Evolutionary conservation across 1,140 invertebrate species (phyloP).

Genomic region (Littorina saxatilis): DNA sequence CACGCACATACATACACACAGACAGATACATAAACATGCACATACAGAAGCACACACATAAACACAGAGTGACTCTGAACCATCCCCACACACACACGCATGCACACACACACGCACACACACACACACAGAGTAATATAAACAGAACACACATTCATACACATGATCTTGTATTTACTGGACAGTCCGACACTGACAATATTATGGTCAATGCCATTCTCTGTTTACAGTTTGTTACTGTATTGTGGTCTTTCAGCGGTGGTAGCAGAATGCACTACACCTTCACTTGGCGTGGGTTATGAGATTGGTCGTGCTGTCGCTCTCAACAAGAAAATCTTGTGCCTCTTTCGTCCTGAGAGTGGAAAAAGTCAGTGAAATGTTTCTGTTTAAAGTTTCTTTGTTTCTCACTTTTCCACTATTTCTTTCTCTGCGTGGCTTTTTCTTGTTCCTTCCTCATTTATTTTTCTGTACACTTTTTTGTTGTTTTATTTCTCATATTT

Average conservation of each 20-base stretch:
- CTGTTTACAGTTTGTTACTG: not conserved
- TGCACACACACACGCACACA: not conserved
- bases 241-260: conserved; percentile 54
- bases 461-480: too few relatives aligned
- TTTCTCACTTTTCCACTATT: not conserved
- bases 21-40: too few relatives aligned
- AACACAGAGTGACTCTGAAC: not conserved
- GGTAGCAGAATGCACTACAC: conserved; percentile 73
- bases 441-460: too few relatives aligned
- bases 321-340: conserved; percentile 70
- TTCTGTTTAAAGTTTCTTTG: too few relatives aligned
- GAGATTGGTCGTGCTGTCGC: conserved; percentile 72
- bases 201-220: too few relatives aligned
- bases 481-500: too few relatives aligned
- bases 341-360: conserved; percentile 68
- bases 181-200: too few relatives aligned
- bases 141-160: too few relatives aligned
- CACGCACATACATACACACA: too few relatives aligned
- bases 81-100: not conserved
- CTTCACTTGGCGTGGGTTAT: conserved; percentile 75
- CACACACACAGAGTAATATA: not conserved
- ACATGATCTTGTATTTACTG: too few relatives aligned
- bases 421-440: not conserved
- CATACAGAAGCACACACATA: not conserved
- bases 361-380: conserved; percentile 63